Percentiles rank a stretch among this genome's conserved stretches.
phyloP scores from a whole-genome alignment of 2,113 vertebrate genomes.

The Trachemys scripta region DNA sequence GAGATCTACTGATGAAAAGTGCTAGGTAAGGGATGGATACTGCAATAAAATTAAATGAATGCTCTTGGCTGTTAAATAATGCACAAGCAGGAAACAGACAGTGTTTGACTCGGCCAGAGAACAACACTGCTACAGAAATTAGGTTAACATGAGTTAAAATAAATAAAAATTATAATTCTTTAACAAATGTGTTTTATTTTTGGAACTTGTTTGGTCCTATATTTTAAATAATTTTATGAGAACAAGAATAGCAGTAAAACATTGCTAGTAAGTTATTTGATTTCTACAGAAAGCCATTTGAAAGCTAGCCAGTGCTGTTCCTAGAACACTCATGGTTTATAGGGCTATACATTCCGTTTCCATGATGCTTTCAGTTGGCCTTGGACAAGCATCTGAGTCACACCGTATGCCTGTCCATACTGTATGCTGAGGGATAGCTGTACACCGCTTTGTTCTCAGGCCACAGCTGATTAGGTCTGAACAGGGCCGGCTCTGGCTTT shows the following conservation, averaged over 20 bases:
- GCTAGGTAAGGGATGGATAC: background rate
- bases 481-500: too few relatives aligned
- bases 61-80: background rate
- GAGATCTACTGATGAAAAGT: background rate
- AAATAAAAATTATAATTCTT: background rate
- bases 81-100: background rate
- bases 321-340: background rate
- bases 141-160: background rate
- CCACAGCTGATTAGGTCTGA: background rate
- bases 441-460: background rate
- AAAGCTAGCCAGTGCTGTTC: background rate
- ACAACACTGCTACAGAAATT: background rate
- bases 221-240: background rate
- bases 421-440: fast-evolving
- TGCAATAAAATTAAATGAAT: background rate
- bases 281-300: background rate
- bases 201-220: background rate
- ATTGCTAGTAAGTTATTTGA: background rate
- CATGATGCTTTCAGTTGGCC: background rate
- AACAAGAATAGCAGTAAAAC: background rate
- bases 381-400: background rate
- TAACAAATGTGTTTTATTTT: background rate
- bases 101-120: background rate
- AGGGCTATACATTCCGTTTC: background rate
- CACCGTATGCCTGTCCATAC: background rate